Percentiles rank a stretch among this genome's conserved stretches.
These are phyloP conservation scores for Drosophila vallismaia DNA, from an alignment of 2,888 invertebrate genomes.

Conservation along the genomic window DNA sequence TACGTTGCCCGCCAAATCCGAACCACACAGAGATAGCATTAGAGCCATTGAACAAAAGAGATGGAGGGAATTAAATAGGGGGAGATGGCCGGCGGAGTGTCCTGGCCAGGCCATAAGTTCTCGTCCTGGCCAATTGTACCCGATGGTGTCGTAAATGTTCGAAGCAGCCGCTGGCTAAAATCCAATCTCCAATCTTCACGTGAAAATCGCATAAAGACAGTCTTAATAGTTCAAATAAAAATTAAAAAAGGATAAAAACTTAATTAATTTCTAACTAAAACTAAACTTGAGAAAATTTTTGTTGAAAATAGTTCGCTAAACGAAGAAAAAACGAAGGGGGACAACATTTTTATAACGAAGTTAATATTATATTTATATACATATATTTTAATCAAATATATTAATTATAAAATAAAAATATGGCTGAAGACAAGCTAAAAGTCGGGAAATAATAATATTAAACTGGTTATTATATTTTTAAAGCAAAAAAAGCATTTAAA, in stretches of 20 bases:
- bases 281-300: not conserved
- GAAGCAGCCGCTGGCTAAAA: slow-evolving; percentile 3
- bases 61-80: not conserved
- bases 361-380: too few species aligned
- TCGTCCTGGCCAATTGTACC: slow-evolving; percentile 62
- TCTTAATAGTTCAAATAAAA: slow-evolving; percentile 2
- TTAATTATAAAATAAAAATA: too few species aligned
- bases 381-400: too few species aligned
- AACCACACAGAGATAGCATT: slow-evolving; percentile 60
- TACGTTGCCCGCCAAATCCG: slow-evolving; percentile 80
- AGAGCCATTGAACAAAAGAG: slow-evolving; percentile 14
- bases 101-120: slow-evolving; percentile 52
- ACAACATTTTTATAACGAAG: too few species aligned
- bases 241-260: not conserved
- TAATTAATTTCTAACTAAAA: not conserved
- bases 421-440: too few species aligned
- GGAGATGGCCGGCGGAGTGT: not conserved
- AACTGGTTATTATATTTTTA: too few species aligned
- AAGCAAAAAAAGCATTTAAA: not conserved
- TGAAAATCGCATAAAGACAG: not conserved
- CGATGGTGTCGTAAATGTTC: slow-evolving; percentile 63
- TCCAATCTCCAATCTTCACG: not conserved
- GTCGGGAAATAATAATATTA: too few species aligned
- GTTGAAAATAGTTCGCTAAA: not conserved
- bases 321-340: too few species aligned